These are phyloP conservation scores for Vombatus ursinus DNA, from an alignment of 2,113 vertebrate genomes.

Conservation along the genomic window DNA sequence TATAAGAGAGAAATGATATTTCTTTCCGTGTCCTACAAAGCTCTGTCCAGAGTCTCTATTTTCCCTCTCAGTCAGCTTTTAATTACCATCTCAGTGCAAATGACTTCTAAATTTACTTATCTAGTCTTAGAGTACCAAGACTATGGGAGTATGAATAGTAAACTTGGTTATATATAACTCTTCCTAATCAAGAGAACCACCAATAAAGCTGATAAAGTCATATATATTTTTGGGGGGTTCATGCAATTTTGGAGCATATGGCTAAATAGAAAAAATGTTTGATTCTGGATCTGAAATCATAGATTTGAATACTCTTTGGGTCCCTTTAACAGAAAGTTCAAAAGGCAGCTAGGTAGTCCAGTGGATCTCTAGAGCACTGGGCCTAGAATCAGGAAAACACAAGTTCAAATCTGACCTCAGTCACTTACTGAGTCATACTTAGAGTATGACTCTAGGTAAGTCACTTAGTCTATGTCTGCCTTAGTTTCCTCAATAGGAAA, in stretches of 20 bases:
- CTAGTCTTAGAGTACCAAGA: not conserved
- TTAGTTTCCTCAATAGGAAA: not conserved
- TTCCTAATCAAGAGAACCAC: not conserved
- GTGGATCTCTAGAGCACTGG: not conserved
- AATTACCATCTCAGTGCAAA: not conserved
- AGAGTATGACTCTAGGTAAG: not conserved
- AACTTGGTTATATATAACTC: not conserved
- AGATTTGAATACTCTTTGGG: not conserved
- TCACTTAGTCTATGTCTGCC: not conserved
- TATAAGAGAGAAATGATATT: not conserved
- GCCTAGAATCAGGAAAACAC: not conserved
- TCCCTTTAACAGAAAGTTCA: not conserved
- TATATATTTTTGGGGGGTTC: not conserved
- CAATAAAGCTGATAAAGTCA: not conserved
- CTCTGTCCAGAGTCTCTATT: not conserved
- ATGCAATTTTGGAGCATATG: not conserved
- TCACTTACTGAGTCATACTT: not conserved
- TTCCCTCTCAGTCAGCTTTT: not conserved
- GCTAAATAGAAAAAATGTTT: not conserved
- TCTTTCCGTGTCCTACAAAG: not conserved
- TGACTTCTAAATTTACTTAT: not conserved
- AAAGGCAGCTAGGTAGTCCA: not conserved
- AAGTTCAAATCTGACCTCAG: not conserved
- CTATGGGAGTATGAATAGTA: not conserved
- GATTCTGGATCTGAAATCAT: not conserved